Base-by-base conservation (phyloP, 2,113 vertebrate genomes). In the Crypturellus undulatus region DNA sequence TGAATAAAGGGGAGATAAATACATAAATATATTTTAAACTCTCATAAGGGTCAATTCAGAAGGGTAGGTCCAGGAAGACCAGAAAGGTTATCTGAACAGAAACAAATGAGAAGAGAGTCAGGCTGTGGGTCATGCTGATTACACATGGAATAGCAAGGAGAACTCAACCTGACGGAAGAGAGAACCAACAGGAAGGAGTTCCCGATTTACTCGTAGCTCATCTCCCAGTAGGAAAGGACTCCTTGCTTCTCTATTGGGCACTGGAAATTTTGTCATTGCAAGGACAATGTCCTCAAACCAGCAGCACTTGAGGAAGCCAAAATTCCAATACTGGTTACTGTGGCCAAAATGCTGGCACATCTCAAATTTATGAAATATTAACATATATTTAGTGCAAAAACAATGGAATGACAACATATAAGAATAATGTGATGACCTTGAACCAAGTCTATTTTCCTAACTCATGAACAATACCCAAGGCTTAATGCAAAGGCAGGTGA, bases 381-480 rank as follows among this genome's bases (percentile, higher is more conserved):
- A n/a, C 19, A 3, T 42, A 12, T 21, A 65, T 62, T 0, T 52
- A 12, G 76, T n/a, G 1, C 42, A 51, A 24, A 54, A 82, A 49
- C 10, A 79, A 1, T 8, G 3, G 2, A 7, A 34, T 18, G 49
- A 20, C 45, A 59, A 8, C 2, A 2, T 2, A 18, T 24, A 32
- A 75, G 69, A 47, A 81, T 3, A 59, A 40, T 63, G 12, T 56
- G 30, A 30, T 28, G 19, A 4, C 1, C 73, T 21, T 49, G n/a
- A 84, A 38, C 14, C 34, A 42, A 0, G 49, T 64, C 60, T 38
- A 20, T 4, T 26, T n/a, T 34, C 40, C 49, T 19, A 1, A 22
- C 42, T 58, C 13, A 7, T 2, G 26, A 12, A 28, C 28, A 30
- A n/a, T 4, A 6, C 13, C 34, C 22, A 3, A 11, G 10, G 52